phyloP scores from a whole-genome alignment of 2,888 invertebrate species.

The Machimus atricapillus region DNA sequence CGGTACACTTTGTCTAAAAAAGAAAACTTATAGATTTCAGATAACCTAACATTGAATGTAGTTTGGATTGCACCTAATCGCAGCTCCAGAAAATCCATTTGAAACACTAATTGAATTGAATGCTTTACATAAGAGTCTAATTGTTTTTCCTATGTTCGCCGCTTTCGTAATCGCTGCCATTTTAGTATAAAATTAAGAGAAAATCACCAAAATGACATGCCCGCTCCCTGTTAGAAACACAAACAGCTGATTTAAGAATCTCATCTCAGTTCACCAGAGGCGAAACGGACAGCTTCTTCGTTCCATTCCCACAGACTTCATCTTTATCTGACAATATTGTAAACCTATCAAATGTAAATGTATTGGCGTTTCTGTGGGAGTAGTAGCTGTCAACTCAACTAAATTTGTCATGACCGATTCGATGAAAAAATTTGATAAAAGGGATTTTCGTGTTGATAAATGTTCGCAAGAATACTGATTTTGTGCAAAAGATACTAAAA shows the following conservation, averaged over 20 bases:
- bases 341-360: neutral
- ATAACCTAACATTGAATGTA: neutral
- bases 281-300: neutral
- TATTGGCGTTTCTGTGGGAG: neutral
- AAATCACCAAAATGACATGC: neutral
- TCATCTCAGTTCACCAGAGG: neutral
- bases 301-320: neutral
- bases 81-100: neutral
- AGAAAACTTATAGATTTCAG: neutral
- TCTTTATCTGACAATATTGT: neutral
- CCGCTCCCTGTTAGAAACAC: neutral
- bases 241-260: neutral
- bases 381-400: neutral
- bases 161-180: constrained; percentile 5
- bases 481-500: neutral
- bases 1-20: neutral
- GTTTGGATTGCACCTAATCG: neutral
- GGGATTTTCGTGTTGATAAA: constrained; percentile 59
- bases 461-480: constrained; percentile 50
- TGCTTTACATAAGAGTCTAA: neutral
- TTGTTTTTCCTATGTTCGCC: neutral
- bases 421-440: constrained; percentile 57
- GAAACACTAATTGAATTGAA: neutral
- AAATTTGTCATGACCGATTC: neutral
- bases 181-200: neutral